Evolutionary conservation across 92 coral and sea anemone species (phyloP).

Genomic region (Bergia sp.): DNA sequence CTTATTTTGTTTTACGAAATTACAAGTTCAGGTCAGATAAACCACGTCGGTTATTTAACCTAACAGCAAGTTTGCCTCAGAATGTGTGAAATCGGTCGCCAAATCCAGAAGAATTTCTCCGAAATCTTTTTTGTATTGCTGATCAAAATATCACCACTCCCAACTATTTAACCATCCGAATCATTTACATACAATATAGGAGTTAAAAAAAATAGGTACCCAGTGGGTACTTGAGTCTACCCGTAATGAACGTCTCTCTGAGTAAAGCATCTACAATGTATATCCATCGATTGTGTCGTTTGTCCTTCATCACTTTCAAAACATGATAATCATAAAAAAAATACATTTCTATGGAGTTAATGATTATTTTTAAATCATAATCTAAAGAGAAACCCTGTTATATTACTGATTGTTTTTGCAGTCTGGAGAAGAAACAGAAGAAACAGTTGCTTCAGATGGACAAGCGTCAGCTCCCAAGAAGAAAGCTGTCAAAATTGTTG

Average conservation of each 20-base stretch:
- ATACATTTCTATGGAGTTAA: too few relatives aligned
- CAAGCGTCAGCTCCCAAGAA: constrained; percentile 36
- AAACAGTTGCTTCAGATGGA: constrained; percentile 39
- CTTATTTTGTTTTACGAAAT: too few relatives aligned
- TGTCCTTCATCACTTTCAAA: too few relatives aligned
- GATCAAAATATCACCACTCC: constrained; percentile 24
- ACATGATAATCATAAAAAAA: too few relatives aligned
- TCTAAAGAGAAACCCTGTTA: not conserved
- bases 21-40: too few relatives aligned
- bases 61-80: not conserved
- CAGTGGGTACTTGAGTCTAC: too few relatives aligned
- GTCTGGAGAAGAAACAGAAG: constrained; percentile 65
- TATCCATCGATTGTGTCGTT: too few relatives aligned
- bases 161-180: not conserved
- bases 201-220: too few relatives aligned
- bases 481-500: constrained; percentile 57
- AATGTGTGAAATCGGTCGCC: not conserved
- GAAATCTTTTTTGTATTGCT: not conserved
- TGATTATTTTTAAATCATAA: not conserved
- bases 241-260: too few relatives aligned
- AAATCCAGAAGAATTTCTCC: not conserved
- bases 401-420: constrained; percentile 9
- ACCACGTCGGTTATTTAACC: not conserved
- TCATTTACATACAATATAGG: too few relatives aligned
- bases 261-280: too few relatives aligned